These are phyloP conservation scores for Eidolon helvum DNA, from an alignment of 2,113 vertebrate genomes.

Conservation along the genomic window DNA sequence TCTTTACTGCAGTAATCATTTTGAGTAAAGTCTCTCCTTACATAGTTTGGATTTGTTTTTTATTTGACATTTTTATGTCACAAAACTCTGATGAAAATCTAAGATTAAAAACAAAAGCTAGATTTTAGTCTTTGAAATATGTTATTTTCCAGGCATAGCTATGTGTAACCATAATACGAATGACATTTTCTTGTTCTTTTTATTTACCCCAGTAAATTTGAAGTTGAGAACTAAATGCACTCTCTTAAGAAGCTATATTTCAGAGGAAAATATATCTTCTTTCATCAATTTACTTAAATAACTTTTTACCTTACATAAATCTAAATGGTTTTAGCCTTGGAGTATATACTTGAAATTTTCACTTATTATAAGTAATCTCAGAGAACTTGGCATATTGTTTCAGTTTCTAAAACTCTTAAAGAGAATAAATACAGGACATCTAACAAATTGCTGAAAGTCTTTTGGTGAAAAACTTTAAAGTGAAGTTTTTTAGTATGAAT, in stretches of 20 bases:
- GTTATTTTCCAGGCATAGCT: neutral
- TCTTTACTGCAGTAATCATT: neutral
- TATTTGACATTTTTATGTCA: neutral
- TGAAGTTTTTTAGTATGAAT: neutral
- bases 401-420: conserved; percentile 13
- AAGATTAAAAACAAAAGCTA: neutral
- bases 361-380: neutral
- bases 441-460: conserved; percentile 1
- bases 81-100: neutral
- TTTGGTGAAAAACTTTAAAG: neutral
- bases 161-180: neutral
- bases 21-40: neutral
- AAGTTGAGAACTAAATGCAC: neutral
- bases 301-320: neutral
- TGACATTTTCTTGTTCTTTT: neutral
- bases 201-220: neutral
- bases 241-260: neutral
- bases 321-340: neutral
- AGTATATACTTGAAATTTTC: neutral
- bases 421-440: neutral
- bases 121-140: neutral
- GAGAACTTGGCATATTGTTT: neutral
- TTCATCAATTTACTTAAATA: neutral
- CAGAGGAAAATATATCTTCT: neutral
- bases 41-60: neutral